Evolutionary conservation across 2,113 vertebrate species (phyloP).

Genomic region (Sceloporus undulatus): DNA sequence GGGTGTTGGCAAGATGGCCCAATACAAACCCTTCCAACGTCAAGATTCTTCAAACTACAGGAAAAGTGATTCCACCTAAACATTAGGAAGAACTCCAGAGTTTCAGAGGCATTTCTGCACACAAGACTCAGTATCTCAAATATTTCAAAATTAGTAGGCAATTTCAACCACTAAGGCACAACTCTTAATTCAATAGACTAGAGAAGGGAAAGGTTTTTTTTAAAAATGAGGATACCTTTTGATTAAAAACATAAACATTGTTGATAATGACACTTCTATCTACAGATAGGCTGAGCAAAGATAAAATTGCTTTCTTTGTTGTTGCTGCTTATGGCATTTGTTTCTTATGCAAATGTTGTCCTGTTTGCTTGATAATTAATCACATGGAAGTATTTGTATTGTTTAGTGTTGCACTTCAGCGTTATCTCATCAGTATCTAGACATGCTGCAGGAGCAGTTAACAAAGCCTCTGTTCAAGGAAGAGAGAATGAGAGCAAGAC

Average conservation of each 20-base stretch:
- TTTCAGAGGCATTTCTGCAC: background rate
- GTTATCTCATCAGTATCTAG: background rate
- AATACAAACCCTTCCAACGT: too few species aligned
- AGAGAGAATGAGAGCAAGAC: background rate
- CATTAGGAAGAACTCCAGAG: background rate
- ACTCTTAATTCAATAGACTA: conserved; percentile 5
- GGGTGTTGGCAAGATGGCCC: too few species aligned
- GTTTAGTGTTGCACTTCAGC: background rate
- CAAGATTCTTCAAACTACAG: too few species aligned
- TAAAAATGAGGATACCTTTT: background rate
- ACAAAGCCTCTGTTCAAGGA: conserved; percentile 2
- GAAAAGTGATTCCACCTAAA: too few species aligned
- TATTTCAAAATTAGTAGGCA: background rate
- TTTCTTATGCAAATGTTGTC: conserved; percentile 14
- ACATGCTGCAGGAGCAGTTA: background rate
- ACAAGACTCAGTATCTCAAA: background rate
- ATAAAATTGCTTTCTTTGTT: conserved; percentile 28
- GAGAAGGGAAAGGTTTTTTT: background rate
- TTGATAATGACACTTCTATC: background rate
- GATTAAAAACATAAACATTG: conserved; percentile 23
- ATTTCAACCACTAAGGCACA: background rate
- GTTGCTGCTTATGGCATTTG: conserved; percentile 9
- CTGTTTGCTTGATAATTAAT: conserved; percentile 9
- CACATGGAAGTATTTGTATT: background rate
- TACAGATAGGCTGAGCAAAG: background rate